phyloP scores from a whole-genome alignment of 2,888 invertebrate genomes.

The Enoplolaimus lenunculus region DNA sequence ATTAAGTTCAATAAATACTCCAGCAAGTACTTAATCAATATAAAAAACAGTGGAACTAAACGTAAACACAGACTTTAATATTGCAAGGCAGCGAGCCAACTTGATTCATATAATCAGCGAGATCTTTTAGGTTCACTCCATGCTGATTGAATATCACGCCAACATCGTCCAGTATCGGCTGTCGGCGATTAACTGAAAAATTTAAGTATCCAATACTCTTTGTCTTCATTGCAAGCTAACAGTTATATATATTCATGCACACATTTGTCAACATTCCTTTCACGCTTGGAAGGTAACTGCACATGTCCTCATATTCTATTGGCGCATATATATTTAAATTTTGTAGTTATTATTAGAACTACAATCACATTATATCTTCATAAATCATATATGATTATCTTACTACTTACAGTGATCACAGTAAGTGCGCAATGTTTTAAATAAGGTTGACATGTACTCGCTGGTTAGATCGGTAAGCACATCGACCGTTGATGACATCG shows the following conservation, averaged over 20 bases:
- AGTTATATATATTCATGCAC: no score
- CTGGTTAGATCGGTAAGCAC: conserved; percentile 12
- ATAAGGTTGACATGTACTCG: conserved; percentile 1
- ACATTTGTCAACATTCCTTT: no score
- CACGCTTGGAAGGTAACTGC: no score
- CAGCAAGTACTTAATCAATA: background rate
- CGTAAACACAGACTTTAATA: background rate
- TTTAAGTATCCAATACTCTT: no score
- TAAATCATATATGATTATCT: background rate
- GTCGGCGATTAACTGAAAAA: conserved; percentile 2
- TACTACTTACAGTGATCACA: conserved; percentile 16
- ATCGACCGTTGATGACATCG: background rate
- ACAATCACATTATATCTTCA: no score
- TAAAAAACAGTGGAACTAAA: background rate
- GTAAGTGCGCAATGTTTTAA: background rate
- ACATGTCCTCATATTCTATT: no score
- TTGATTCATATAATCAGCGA: conserved; percentile 16
- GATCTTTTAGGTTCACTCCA: background rate
- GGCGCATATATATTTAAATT: no score
- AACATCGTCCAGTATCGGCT: conserved; percentile 21
- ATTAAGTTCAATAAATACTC: background rate
- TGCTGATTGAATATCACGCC: background rate
- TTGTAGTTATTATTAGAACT: no score
- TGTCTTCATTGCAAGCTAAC: no score
- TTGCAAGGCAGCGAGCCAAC: conserved; percentile 15